phyloP scores from a whole-genome alignment of 1,140 invertebrate species.

The Drosophila elegans region DNA sequence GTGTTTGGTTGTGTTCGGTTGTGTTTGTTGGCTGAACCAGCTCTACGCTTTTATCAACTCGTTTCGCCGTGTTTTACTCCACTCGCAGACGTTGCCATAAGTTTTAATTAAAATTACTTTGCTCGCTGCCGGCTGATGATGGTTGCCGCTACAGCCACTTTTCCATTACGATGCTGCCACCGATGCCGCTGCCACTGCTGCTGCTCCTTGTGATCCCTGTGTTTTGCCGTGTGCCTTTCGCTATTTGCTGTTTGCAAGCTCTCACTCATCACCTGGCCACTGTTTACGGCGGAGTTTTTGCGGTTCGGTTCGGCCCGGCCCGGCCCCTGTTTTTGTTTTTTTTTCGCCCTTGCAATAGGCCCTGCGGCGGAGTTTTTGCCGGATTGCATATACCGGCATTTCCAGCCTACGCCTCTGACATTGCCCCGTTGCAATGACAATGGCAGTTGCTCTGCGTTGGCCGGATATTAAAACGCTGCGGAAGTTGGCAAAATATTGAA shows the following conservation, averaged over 20 bases:
- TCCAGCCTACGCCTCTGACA: conserved; percentile 69
- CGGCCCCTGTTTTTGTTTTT: conserved; percentile 29
- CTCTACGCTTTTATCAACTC: conserved; percentile 76
- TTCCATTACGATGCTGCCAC: conserved; percentile 10
- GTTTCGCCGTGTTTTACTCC: conserved; percentile 82
- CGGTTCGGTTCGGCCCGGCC: conserved; percentile 4
- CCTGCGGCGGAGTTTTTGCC: conserved; percentile 15
- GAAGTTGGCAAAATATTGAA: conserved; percentile 68
- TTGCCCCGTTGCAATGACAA: conserved; percentile 77
- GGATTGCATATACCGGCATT: conserved; percentile 19
- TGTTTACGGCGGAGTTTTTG: conserved; percentile 64
- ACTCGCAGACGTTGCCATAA: conserved; percentile 82
- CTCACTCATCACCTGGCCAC: conserved; percentile 59
- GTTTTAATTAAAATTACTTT: conserved; percentile 83
- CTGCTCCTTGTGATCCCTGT: conserved; percentile 12
- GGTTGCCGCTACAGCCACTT: conserved; percentile 32
- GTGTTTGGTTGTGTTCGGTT: conserved; percentile 21
- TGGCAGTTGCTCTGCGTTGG: conserved; percentile 48
- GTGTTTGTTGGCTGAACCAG: conserved; percentile 24
- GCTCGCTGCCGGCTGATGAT: conserved; percentile 61
- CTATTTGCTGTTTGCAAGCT: conserved; percentile 78
- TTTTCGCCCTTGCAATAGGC: conserved; percentile 12
- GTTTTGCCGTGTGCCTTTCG: conserved; percentile 79
- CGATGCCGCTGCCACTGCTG: conserved; percentile 1
- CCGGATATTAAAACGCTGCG: conserved; percentile 68